Evolutionary conservation across 2,113 vertebrate genomes (phyloP).

Genomic region (Lepidothrix coronata): DNA sequence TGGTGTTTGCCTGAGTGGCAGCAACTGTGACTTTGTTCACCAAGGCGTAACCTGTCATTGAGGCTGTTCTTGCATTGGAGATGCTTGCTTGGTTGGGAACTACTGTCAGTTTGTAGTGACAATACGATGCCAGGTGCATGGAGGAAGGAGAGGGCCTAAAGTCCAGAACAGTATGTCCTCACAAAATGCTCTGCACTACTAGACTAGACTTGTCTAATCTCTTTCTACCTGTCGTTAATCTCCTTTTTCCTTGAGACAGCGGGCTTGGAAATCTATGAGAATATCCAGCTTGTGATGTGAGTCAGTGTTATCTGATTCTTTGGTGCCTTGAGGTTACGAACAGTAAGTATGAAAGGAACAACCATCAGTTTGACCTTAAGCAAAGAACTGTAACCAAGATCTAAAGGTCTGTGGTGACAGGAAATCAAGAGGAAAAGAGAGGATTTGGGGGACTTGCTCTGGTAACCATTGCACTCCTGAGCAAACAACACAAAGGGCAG

Average conservation of each 20-base stretch:
- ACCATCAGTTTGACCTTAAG: background rate
- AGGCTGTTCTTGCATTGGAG: background rate
- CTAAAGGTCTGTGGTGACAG: background rate
- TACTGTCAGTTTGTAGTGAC: background rate
- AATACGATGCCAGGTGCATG: accelerated
- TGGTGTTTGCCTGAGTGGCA: background rate
- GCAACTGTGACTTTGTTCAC: background rate
- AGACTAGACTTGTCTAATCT: background rate
- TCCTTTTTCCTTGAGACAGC: background rate
- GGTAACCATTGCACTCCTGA: background rate
- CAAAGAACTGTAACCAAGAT: background rate
- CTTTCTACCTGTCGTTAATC: background rate
- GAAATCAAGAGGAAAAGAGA: background rate
- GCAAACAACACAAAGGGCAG: background rate
- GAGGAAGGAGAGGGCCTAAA: background rate
- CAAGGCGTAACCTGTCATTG: background rate
- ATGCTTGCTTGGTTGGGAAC: accelerated
- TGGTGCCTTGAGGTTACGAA: background rate
- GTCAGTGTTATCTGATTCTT: background rate
- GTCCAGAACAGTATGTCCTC: background rate
- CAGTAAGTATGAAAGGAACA: background rate
- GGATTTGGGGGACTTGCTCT: background rate
- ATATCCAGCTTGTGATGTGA: background rate
- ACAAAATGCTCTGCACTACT: background rate
- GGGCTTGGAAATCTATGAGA: background rate